Conservation (phyloP, 2,888 invertebrate genomes). For the Rotaria magnacalcarata region DNA sequence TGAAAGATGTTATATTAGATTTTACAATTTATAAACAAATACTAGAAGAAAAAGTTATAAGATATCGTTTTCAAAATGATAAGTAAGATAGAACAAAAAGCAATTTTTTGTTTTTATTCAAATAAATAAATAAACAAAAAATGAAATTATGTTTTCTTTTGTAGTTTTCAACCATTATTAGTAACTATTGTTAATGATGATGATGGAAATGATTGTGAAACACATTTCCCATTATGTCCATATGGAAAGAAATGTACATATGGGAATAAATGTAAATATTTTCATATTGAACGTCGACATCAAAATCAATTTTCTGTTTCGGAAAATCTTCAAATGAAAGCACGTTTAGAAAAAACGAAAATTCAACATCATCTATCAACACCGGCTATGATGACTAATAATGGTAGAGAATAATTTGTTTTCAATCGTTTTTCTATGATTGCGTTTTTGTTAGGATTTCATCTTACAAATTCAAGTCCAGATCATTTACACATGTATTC, state of each 20-base stretch:
- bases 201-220: constrained; percentile 35
- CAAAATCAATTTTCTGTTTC: constrained; percentile 17
- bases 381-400: neutral
- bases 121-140: too few relatives aligned
- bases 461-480: neutral
- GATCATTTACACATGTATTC: neutral
- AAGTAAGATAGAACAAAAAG: neutral
- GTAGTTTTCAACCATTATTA: constrained; percentile 18
- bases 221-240: constrained; percentile 25
- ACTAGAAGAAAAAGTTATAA: constrained; percentile 8
- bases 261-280: constrained; percentile 92
- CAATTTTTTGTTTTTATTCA: too few relatives aligned
- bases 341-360: constrained; percentile 13
- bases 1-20: constrained; percentile 34
- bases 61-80: constrained; percentile 27
- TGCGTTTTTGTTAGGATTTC: neutral
- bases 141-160: neutral
- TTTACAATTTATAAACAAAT: constrained; percentile 30
- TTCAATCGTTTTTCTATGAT: too few relatives aligned
- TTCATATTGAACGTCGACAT: constrained; percentile 79
- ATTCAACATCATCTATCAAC: neutral
- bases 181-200: neutral
- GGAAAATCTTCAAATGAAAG: constrained; percentile 23
- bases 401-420: neutral
- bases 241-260: constrained; percentile 80